A percentile compares a stretch with the other conserved stretches of the same genome.
Evolutionary conservation across 2,797 vertebrate genomes (phyloP).

Genomic region (Rhincodon typus): DNA sequence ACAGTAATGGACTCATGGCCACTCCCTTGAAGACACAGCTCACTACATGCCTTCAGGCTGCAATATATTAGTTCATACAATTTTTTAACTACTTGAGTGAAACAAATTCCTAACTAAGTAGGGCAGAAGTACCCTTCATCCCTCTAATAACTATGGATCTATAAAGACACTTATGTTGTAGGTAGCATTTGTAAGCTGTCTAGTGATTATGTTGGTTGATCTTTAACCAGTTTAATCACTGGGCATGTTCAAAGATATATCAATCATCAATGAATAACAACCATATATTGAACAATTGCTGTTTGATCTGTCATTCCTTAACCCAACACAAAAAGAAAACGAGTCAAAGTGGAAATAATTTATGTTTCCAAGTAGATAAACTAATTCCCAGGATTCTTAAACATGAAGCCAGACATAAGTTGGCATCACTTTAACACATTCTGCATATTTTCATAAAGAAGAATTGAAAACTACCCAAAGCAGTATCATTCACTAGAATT

Average conservation of each 20-base stretch:
- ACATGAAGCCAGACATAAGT: background rate
- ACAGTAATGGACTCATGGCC: background rate
- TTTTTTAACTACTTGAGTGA: background rate
- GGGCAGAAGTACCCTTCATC: background rate
- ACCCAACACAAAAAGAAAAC: background rate
- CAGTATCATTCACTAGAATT: background rate
- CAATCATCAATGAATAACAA: background rate
- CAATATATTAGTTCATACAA: background rate
- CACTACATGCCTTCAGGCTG: background rate
- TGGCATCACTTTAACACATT: background rate
- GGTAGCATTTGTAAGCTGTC: background rate
- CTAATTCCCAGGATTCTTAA: background rate
- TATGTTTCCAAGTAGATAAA: background rate
- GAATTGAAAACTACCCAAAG: background rate
- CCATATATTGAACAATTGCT: background rate
- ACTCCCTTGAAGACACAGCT: background rate
- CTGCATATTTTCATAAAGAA: background rate
- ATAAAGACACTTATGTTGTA: background rate
- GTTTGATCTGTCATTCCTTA: background rate
- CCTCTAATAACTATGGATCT: background rate
- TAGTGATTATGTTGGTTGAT: background rate
- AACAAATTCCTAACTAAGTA: background rate
- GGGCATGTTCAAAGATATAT: background rate
- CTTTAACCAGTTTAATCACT: background rate
- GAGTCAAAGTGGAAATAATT: background rate